Evolutionary conservation across 2,797 vertebrate species (phyloP).

Genomic region (Aulostomus chinensis): DNA sequence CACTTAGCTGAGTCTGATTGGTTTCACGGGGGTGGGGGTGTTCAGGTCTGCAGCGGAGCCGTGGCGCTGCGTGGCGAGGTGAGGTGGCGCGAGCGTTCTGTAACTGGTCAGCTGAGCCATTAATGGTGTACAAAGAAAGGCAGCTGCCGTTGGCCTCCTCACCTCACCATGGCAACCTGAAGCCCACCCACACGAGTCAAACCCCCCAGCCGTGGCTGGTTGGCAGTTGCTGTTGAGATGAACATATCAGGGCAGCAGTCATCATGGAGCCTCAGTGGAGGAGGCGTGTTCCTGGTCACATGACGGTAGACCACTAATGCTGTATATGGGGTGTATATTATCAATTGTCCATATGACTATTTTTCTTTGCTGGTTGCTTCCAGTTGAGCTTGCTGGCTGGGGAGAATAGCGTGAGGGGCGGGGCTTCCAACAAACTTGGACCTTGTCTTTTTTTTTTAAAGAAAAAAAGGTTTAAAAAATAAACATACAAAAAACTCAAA

Average conservation of each 20-base stretch:
- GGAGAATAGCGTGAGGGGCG: constrained; percentile 57
- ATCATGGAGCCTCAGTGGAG: constrained; percentile 67
- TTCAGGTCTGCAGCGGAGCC: constrained; percentile 39
- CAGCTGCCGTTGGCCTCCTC: constrained; percentile 32
- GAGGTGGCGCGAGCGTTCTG: constrained; percentile 4
- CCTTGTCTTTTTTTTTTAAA: constrained; percentile 69
- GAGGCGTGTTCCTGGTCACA: constrained; percentile 69
- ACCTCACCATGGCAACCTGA: constrained; percentile 32
- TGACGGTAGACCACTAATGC: constrained; percentile 83
- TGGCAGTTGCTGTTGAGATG: constrained; percentile 60
- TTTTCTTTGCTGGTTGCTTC: constrained; percentile 80
- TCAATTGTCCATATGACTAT: constrained; percentile 75
- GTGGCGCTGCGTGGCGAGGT: constrained; percentile 35
- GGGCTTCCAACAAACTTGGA: constrained; percentile 74
- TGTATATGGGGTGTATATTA: constrained; percentile 83
- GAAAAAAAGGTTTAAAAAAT: constrained; percentile 55
- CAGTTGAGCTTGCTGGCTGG: constrained; percentile 62
- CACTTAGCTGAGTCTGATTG: constrained; percentile 79
- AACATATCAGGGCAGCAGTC: constrained; percentile 67
- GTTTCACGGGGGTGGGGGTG: constrained; percentile 34
- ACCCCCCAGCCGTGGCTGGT: constrained; percentile 46
- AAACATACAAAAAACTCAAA: constrained; percentile 62
- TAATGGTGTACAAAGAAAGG: constrained; percentile 26
- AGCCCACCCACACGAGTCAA: constrained; percentile 49
- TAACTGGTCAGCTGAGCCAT: constrained; percentile 35